Evolutionary conservation across 1,140 invertebrate species (phyloP), one percentile per base, ranked within the genome.

Genomic region (Dendroctonus valens): DNA sequence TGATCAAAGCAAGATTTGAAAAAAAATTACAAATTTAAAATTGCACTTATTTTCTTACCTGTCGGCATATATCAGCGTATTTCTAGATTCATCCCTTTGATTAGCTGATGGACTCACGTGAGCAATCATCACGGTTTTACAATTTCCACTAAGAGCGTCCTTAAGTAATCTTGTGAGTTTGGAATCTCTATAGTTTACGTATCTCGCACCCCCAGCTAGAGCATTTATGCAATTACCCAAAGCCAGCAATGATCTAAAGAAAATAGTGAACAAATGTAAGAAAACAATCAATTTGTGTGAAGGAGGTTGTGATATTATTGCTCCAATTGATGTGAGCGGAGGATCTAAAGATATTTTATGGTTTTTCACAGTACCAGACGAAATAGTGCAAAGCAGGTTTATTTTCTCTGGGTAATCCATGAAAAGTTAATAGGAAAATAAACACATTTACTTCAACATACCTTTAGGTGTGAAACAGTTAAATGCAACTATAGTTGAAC

Each of bases 201-300:
- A 97, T 72, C 88, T 80, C 41, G 92, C 91, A 11, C 89, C 89
- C 12, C 88, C 89, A 2, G 89, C 93, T 5, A 98, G 79, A 0
- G 94, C 94, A 79, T 96, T 97, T 70, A 98, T 98, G 74, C 94
- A 96, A 81, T 97, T 98, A 0, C 94, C 95, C 39, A 98, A 82
- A 0, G 95, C 95, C n/a, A 78, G 53, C 6, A 78, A 60, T 6
- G 76, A 77, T 39, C 77, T 67, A 12, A 37, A 55, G 39, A 41
- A 49, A 44, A 46, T n/a, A 49, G 26, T 26, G 26, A 3, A 26
- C 26, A 3, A 26, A 26, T 26, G 26, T 26, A 26, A 2, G 26
- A 3, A 26, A 26, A 26, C 26, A 26, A 3, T 26, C 26, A 26
- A 2, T 26, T 26, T 26, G 26, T 3, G 3, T 26, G 26, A 26